phyloP scores from a whole-genome alignment of 2,888 invertebrate species.

The Eupithecia subfuscata region DNA sequence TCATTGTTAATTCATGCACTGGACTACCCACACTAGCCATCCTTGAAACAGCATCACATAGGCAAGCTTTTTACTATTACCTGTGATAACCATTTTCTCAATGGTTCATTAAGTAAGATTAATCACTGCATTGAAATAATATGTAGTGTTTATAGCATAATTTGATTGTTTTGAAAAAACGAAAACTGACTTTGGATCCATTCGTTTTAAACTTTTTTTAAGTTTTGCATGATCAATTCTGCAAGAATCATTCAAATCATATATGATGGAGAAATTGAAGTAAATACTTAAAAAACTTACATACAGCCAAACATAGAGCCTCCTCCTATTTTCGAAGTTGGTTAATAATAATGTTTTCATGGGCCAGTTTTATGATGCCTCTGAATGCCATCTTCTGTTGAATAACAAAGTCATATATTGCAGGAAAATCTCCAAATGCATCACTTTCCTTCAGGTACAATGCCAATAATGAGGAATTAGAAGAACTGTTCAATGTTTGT shows the following conservation, averaged over 20 bases:
- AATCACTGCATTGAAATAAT: not conserved
- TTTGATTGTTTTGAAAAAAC: not conserved
- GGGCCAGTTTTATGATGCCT: not conserved
- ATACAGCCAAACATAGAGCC: too few relatives aligned
- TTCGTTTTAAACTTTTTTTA: too few relatives aligned
- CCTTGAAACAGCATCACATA: not conserved
- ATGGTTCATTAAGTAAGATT: not conserved
- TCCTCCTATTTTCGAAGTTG: too few relatives aligned
- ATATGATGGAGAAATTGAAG: too few relatives aligned
- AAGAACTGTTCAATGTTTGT: slow-evolving; percentile 86
- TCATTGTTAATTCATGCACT: not conserved
- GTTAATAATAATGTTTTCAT: not conserved
- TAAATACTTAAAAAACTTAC: too few relatives aligned
- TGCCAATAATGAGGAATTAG: slow-evolving; percentile 90
- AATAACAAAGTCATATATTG: slow-evolving; percentile 34
- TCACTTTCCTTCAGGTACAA: slow-evolving; percentile 88
- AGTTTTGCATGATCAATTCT: too few relatives aligned
- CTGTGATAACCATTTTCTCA: not conserved
- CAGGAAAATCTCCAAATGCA: slow-evolving; percentile 77
- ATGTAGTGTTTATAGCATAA: not conserved
- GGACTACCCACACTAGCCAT: not conserved
- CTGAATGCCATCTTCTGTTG: not conserved
- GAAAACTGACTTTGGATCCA: too few relatives aligned
- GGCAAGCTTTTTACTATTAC: not conserved
- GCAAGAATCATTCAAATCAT: too few relatives aligned